These are phyloP conservation scores for Caenorhabditis sinica DNA, from an alignment of 2,888 invertebrate species.

Conservation along the genomic window DNA sequence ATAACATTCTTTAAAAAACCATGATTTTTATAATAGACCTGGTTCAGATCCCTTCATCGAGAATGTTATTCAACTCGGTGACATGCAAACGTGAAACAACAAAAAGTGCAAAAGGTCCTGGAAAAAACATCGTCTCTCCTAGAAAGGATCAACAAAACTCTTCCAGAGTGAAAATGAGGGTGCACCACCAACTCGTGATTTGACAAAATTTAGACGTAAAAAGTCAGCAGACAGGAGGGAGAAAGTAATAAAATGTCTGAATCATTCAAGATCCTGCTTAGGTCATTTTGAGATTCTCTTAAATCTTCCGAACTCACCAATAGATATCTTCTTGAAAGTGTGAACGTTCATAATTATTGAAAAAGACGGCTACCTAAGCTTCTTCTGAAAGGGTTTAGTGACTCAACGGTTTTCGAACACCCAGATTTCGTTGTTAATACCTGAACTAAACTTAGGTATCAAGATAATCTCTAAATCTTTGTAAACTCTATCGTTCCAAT, in stretches of 20 bases:
- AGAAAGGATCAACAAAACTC: conserved; percentile 2
- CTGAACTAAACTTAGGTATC: background rate
- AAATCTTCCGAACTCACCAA: too few relatives aligned
- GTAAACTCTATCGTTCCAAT: background rate
- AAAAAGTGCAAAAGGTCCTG: background rate
- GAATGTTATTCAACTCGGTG: background rate
- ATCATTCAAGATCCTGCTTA: background rate
- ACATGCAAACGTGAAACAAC: conserved; percentile 1
- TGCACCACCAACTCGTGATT: background rate
- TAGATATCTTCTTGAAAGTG: too few relatives aligned
- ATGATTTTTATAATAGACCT: conserved; percentile 3
- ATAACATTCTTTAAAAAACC: background rate
- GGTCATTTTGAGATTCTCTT: too few relatives aligned
- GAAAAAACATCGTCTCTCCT: background rate
- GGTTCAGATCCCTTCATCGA: background rate
- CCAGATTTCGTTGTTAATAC: too few relatives aligned
- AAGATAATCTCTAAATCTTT: conserved; percentile 1
- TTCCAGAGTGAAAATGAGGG: background rate
- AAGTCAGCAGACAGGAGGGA: background rate
- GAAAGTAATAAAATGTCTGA: background rate
- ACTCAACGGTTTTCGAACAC: background rate
- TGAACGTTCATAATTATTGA: too few relatives aligned
- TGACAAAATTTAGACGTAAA: background rate
- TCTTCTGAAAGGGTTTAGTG: too few relatives aligned
- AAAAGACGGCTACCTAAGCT: too few relatives aligned